These are phyloP conservation scores for Zelostemma sp. DNA, from an alignment of 1,140 invertebrate genomes.

Conservation along the genomic window DNA sequence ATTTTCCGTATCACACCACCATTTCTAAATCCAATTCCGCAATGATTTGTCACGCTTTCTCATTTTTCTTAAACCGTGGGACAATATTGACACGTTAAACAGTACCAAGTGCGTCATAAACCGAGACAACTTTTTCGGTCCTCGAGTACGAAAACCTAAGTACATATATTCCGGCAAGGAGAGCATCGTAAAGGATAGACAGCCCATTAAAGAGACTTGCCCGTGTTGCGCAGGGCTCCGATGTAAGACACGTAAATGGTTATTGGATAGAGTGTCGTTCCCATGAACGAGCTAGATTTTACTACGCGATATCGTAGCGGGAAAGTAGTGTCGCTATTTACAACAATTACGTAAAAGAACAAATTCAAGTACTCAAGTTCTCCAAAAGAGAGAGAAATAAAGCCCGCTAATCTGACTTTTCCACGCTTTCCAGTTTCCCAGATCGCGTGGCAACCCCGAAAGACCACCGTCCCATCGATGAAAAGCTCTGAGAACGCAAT, in stretches of 20 bases:
- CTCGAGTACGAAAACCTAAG: background rate
- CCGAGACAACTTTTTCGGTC: no score
- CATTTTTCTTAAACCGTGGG: background rate
- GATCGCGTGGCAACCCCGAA: no score
- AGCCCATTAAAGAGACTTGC: constrained; percentile 41
- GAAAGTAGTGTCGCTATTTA: background rate
- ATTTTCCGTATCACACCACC: no score
- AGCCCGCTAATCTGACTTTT: no score
- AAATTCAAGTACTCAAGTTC: no score
- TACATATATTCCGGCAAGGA: background rate
- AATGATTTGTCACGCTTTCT: background rate
- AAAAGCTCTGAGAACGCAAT: background rate
- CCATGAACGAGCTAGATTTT: constrained; percentile 47
- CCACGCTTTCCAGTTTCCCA: no score
- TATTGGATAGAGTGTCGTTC: constrained; percentile 49
- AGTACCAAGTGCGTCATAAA: no score
- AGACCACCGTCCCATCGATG: no score
- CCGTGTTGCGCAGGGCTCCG: constrained; percentile 45
- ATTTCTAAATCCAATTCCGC: background rate
- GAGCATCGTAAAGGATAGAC: background rate
- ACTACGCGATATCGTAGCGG: constrained; percentile 47
- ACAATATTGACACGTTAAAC: no score
- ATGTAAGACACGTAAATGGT: constrained; percentile 53
- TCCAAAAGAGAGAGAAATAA: no score
- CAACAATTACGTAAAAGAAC: background rate